Evolutionary conservation across 2,888 invertebrate species (phyloP), one percentile per base, ranked within the genome.

Genomic region (Ectemnius continuus): DNA sequence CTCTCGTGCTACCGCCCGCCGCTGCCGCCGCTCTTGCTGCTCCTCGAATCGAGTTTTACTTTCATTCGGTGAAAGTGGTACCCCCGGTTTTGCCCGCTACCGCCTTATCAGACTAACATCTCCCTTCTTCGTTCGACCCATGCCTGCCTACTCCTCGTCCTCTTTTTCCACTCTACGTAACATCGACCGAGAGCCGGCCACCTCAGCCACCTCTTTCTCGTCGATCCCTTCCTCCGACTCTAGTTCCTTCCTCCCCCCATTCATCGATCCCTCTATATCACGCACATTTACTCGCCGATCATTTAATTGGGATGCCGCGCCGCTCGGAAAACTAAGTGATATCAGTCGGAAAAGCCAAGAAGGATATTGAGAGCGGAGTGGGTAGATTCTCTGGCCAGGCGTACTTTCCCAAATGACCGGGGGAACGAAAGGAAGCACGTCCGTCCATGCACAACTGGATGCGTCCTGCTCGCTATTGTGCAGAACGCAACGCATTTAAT

Each of bases 31-130:
- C 70, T 23, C 23, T 23, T 61, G 70, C 66, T 66, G 81, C 61
- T 57, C 68, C 72, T 67, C 68, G 77, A 83, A 83, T 83, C 83
- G 70, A 78, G 83, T 81, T 83, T 83, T 79, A 83, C 83, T 83
- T 83, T 83, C 83, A 76, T 83, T 81, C 81, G 83, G 83, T 79
- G 83, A 83, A 83, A 83, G 83, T 83, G 75, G 73, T 70, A 69
- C 52, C 70, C 75, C 77, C 73, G 70, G 67, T 67, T 73, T 62
- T 59, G 11, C 48, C 59, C 58, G 70, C 68, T 64, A 60, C 66
- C 58, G 61, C 75, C 80, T 81, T 82, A 82, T 82, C 80, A 67
- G 69, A 70, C 73, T 52, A 16, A 16, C 14, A 14, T 52, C 52
- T 52, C n/a, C n/a, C 52, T 14, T 52, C 66, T 62, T 61, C 76